A percentile compares a stretch with the other conserved stretches of the same genome.
These are phyloP conservation scores for Excalfactoria chinensis DNA, from an alignment of 2,113 vertebrate species.

Conservation along the genomic window DNA sequence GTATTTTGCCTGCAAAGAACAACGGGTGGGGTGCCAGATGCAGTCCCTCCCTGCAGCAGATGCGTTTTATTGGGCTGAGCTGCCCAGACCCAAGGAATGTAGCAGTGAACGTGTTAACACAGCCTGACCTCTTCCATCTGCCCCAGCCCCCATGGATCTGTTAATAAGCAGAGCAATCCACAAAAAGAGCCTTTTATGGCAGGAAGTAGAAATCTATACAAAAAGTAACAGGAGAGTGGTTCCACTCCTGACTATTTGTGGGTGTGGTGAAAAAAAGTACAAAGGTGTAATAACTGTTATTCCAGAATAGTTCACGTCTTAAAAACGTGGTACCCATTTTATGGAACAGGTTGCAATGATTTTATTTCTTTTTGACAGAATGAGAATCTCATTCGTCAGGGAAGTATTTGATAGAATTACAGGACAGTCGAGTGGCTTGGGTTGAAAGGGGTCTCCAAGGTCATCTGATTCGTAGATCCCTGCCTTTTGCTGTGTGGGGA, in stretches of 20 bases:
- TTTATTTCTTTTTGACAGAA: background rate
- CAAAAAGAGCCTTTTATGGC: background rate
- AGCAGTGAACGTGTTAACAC: background rate
- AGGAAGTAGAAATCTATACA: background rate
- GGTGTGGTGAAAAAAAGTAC: background rate
- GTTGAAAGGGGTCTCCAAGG: too few relatives aligned
- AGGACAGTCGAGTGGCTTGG: too few relatives aligned
- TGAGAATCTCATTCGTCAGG: background rate
- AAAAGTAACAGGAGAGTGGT: background rate
- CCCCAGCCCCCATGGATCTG: background rate
- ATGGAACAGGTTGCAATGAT: background rate
- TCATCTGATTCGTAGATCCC: too few relatives aligned
- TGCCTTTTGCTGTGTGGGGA: background rate
- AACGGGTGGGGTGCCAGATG: background rate
- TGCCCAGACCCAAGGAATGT: background rate
- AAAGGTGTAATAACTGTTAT: background rate
- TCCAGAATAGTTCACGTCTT: background rate
- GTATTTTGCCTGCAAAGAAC: background rate
- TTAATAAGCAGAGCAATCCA: background rate
- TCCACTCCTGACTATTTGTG: background rate
- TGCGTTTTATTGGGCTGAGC: background rate
- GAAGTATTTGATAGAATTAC: background rate
- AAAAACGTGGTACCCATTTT: background rate
- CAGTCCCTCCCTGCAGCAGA: accelerated
- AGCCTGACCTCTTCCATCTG: background rate